phyloP scores from a whole-genome alignment of 2,888 invertebrate genomes.

The Brachylomia viminalis region DNA sequence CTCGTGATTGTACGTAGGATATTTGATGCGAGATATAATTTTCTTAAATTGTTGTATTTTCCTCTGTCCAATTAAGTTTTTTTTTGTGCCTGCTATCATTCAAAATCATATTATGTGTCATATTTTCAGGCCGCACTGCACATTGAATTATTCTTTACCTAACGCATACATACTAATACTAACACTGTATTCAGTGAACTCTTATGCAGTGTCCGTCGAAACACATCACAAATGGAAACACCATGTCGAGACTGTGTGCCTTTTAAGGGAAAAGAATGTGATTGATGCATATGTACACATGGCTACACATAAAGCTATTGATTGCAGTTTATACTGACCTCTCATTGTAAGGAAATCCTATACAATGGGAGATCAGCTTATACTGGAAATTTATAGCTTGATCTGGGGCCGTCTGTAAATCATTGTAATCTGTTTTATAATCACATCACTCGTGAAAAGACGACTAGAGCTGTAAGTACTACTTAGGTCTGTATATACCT shows the following conservation, averaged over 20 bases:
- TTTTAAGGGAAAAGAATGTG: slow-evolving; percentile 51
- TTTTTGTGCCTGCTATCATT: background rate
- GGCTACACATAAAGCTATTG: no score
- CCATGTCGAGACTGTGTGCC: slow-evolving; percentile 23
- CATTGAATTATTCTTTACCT: background rate
- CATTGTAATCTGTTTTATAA: slow-evolving; percentile 41
- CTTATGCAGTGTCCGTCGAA: slow-evolving; percentile 13
- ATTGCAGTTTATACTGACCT: no score
- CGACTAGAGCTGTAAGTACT: background rate
- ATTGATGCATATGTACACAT: slow-evolving; percentile 41
- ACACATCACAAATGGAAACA: slow-evolving; percentile 27
- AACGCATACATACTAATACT: background rate
- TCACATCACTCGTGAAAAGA: slow-evolving; percentile 14
- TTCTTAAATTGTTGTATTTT: no score
- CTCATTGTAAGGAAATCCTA: no score
- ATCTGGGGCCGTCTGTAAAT: no score
- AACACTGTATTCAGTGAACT: background rate
- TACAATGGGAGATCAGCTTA: no score
- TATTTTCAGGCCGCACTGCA: background rate
- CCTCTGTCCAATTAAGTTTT: background rate
- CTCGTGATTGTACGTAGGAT: no score
- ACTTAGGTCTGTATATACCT: background rate
- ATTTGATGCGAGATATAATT: no score
- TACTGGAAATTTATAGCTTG: no score
- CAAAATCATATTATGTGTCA: background rate